phyloP scores from a whole-genome alignment of 2,113 vertebrate genomes.

The Probosciger aterrimus region DNA sequence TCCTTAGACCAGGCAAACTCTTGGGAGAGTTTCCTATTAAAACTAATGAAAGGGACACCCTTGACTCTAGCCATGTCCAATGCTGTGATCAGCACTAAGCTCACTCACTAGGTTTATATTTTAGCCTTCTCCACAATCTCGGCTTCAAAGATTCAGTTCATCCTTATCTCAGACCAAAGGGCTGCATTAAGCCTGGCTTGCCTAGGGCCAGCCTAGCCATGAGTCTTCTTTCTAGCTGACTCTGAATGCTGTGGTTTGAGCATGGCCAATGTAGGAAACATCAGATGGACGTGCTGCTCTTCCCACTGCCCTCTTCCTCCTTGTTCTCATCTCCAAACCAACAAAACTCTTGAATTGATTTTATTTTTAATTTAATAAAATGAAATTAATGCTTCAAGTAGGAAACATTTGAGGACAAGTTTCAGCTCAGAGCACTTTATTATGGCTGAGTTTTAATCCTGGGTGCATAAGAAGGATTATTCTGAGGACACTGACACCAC shows the following conservation, averaged over 20 bases:
- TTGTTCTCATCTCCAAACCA: background rate
- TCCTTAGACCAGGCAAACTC: accelerated
- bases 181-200: background rate
- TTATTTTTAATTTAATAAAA: conserved; percentile 32
- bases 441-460: conserved; percentile 53
- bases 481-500: conserved; percentile 35
- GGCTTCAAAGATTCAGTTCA: background rate
- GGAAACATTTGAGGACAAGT: conserved; percentile 45
- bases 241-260: background rate
- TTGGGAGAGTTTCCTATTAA: background rate
- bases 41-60: background rate
- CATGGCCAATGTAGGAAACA: background rate
- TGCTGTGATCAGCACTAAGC: background rate
- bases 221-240: background rate
- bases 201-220: background rate
- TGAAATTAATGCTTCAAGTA: background rate
- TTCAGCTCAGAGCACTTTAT: background rate
- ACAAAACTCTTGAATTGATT: background rate
- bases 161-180: background rate
- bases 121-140: background rate
- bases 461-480: conserved; percentile 18
- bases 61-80: background rate
- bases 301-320: background rate
- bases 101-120: background rate
- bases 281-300: background rate